A percentile compares a stretch with the other conserved stretches of the same genome.
phyloP scores from a whole-genome alignment of 2,888 invertebrate genomes.

The Yponomeuta cagnagella region DNA sequence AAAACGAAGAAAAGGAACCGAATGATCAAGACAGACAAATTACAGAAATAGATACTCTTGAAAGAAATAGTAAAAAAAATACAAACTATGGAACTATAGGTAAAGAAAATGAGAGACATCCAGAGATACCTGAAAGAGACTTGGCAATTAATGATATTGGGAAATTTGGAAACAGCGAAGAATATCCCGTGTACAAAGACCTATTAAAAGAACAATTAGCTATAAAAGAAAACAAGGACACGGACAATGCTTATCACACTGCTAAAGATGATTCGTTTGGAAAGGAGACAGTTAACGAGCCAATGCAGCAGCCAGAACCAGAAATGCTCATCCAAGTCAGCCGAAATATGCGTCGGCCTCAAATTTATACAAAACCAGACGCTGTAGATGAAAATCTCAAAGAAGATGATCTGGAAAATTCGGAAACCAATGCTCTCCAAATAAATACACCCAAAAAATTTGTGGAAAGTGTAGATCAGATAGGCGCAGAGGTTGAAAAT shows the following conservation, averaged over 20 bases:
- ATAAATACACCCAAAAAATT: neutral
- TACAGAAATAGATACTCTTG: neutral
- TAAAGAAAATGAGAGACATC: neutral
- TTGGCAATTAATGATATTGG: neutral
- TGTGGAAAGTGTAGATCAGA: neutral
- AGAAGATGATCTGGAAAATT: neutral
- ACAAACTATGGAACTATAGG: neutral
- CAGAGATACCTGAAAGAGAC: neutral
- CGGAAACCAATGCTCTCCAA: neutral
- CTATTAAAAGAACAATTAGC: neutral
- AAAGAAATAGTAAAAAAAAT: neutral
- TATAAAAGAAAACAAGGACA: neutral
- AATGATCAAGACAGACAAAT: conserved; percentile 6
- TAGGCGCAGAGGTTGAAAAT: neutral
- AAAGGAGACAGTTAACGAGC: neutral
- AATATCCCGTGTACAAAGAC: neutral
- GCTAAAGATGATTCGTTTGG: neutral
- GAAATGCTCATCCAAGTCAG: neutral
- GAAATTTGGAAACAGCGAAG: neutral
- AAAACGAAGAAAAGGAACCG: conserved; percentile 39
- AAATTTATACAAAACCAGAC: neutral
- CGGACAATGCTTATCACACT: neutral
- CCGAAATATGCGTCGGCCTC: neutral
- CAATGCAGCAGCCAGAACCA: neutral
- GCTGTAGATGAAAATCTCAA: neutral